phyloP scores from a whole-genome alignment of 1,140 invertebrate genomes.

The Drosophila repleta region DNA sequence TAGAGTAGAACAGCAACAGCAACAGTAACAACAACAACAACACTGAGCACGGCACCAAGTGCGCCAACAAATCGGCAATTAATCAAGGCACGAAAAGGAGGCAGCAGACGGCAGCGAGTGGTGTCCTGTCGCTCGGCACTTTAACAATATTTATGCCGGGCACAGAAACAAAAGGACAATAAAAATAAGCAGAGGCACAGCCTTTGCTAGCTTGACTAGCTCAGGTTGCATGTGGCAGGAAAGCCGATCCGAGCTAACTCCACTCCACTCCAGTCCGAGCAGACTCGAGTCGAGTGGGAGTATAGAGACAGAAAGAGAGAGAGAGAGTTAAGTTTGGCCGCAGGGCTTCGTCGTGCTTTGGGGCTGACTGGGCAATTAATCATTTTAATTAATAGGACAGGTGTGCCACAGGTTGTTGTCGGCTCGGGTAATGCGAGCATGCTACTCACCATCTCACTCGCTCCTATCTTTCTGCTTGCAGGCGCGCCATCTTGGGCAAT shows the following conservation, averaged over 20 bases:
- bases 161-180: conserved; percentile 54
- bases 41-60: conserved; percentile 61
- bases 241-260: conserved; percentile 38
- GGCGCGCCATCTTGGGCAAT: conserved; percentile 94
- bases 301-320: no score
- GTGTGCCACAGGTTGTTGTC: conserved; percentile 77
- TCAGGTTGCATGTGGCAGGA: conserved; percentile 58
- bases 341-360: not conserved
- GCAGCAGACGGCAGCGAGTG: conserved; percentile 11
- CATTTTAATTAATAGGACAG: conserved; percentile 82
- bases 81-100: conserved; percentile 60
- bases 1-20: conserved; percentile 52
- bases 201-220: conserved; percentile 23
- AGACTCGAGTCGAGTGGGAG: not conserved
- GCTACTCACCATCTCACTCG: conserved; percentile 4
- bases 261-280: not conserved
- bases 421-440: conserved; percentile 46
- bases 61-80: conserved; percentile 81
- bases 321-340: conserved; percentile 5
- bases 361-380: conserved; percentile 58
- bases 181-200: conserved; percentile 33
- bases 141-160: conserved; percentile 76
- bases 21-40: conserved; percentile 39
- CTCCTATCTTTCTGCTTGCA: conserved; percentile 83
- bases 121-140: conserved; percentile 65